phyloP scores from a whole-genome alignment of 2,113 vertebrate genomes.

The Conger conger region DNA sequence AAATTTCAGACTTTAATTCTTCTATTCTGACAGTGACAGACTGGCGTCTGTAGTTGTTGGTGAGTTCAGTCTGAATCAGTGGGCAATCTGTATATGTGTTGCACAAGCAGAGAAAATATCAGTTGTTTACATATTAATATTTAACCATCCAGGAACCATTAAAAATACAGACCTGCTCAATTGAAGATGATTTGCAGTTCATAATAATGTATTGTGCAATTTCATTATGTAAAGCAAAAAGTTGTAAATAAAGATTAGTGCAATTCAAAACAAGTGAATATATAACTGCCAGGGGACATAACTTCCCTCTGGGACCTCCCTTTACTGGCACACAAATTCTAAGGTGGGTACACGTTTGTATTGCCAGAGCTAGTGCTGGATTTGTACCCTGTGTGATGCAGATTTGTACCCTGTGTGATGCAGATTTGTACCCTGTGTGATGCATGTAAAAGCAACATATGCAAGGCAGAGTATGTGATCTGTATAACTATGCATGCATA shows the following conservation, averaged over 20 bases:
- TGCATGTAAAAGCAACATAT: not conserved
- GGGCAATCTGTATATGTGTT: not conserved
- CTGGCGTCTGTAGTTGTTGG: too few relatives aligned
- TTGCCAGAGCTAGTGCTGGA: not conserved
- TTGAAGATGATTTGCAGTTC: not conserved
- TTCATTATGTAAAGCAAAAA: conserved; percentile 10
- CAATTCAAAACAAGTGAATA: not conserved
- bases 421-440: not conserved
- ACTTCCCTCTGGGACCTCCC: not conserved
- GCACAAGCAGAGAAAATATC: not conserved
- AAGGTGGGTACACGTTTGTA: not conserved
- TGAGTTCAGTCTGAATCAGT: not conserved
- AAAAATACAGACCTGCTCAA: conserved; percentile 3
- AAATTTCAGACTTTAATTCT: not conserved
- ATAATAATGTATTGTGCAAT: not conserved
- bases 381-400: not conserved
- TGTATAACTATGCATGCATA: not conserved
- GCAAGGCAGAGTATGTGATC: not conserved
- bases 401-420: not conserved
- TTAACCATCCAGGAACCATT: not conserved
- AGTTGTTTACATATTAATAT: not conserved
- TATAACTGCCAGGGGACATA: not conserved
- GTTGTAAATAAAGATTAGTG: conserved; percentile 3
- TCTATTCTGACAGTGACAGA: too few relatives aligned
- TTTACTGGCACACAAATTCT: not conserved